These are phyloP conservation scores for Peromyscus maniculatus DNA, from an alignment of 2,113 vertebrate species.

Conservation along the genomic window DNA sequence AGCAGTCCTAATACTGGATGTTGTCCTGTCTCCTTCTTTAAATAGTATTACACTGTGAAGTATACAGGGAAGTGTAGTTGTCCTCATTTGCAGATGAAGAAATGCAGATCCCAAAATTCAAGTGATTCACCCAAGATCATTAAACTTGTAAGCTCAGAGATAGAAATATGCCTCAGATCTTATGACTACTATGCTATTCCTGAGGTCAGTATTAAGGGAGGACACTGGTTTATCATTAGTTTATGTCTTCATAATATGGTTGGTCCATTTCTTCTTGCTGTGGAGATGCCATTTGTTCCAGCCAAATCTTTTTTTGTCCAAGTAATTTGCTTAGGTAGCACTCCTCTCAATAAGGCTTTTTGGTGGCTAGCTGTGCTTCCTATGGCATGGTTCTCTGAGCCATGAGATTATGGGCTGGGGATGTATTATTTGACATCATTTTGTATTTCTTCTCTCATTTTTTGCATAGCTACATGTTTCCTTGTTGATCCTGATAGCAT, in stretches of 20 bases:
- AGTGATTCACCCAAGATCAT: background rate
- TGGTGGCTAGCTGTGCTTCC: background rate
- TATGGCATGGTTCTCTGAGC: background rate
- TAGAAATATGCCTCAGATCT: background rate
- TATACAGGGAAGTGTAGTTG: background rate
- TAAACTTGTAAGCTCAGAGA: background rate
- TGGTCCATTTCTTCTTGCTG: background rate
- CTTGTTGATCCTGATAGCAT: background rate
- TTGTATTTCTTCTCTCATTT: background rate
- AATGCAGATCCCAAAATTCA: slow-evolving; percentile 14
- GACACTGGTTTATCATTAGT: background rate
- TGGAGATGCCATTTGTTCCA: background rate
- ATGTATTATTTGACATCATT: background rate
- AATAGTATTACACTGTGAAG: background rate
- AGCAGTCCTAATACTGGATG: background rate
- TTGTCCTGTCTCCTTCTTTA: background rate
- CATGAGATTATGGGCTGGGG: background rate
- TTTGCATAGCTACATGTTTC: background rate
- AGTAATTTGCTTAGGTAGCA: background rate
- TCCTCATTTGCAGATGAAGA: background rate
- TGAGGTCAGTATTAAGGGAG: background rate
- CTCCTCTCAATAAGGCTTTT: background rate
- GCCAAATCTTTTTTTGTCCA: slow-evolving; percentile 8
- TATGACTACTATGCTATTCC: background rate
- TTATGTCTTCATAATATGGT: background rate